Percentiles rank a stretch among this genome's conserved stretches.
These are phyloP conservation scores for Bubo bubo DNA, from an alignment of 2,113 vertebrate genomes.

Conservation along the genomic window DNA sequence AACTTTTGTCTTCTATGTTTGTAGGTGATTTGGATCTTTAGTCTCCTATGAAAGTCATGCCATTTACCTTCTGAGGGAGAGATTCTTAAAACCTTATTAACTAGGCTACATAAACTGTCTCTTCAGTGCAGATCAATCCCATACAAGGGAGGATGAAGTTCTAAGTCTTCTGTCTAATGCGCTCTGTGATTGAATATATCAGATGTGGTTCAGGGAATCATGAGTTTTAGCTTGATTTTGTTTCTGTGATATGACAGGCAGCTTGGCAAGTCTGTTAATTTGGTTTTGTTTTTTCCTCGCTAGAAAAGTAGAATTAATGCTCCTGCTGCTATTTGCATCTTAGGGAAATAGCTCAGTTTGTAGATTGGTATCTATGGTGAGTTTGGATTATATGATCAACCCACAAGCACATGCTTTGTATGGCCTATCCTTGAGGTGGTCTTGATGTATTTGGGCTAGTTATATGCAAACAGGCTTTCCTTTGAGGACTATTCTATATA, in stretches of 20 bases:
- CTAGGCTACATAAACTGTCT: neutral
- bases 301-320: neutral
- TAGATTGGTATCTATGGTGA: neutral
- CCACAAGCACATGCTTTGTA: accelerated
- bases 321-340: neutral
- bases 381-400: neutral
- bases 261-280: neutral
- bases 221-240: neutral
- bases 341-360: neutral
- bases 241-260: neutral
- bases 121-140: neutral
- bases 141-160: neutral
- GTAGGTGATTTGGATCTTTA: neutral
- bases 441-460: neutral
- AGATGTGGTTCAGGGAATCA: neutral
- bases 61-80: neutral
- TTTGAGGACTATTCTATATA: neutral
- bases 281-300: neutral
- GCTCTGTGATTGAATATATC: neutral
- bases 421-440: neutral
- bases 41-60: neutral
- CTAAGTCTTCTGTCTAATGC: neutral
- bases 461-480: neutral
- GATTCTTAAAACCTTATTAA: neutral
- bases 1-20: accelerated